phyloP scores from a whole-genome alignment of 2,888 invertebrate species.

The Eupithecia pulchellata region DNA sequence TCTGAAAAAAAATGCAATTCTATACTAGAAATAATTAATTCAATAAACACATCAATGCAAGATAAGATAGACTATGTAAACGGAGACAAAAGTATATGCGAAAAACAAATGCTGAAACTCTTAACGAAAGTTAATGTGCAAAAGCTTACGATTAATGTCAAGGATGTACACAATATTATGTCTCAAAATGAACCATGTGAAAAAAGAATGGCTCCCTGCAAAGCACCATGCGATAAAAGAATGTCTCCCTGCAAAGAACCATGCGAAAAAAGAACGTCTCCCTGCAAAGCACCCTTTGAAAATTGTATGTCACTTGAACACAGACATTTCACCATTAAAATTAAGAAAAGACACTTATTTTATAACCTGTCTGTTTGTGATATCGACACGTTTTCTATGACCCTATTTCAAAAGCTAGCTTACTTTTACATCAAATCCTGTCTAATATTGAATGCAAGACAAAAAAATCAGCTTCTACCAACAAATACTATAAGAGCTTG shows the following conservation, averaged over 20 bases:
- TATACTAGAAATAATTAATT: slow-evolving; percentile 20
- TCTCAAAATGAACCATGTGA: slow-evolving; percentile 1
- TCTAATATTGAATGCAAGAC: slow-evolving; percentile 6
- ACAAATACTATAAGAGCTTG: slow-evolving; percentile 46
- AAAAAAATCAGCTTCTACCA: slow-evolving; percentile 33
- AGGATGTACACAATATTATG: not conserved
- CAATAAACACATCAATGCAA: slow-evolving; percentile 17
- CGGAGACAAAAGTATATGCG: not conserved
- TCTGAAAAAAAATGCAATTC: slow-evolving; percentile 21
- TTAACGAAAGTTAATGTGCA: slow-evolving; percentile 18
- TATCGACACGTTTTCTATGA: slow-evolving; percentile 35
- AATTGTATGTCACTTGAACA: not conserved
- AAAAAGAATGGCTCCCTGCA: slow-evolving; percentile 7
- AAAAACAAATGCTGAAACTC: slow-evolving; percentile 19
- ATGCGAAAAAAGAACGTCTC: slow-evolving; percentile 5
- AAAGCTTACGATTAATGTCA: slow-evolving; percentile 25
- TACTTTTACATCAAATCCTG: slow-evolving; percentile 27
- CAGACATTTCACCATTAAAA: slow-evolving; percentile 31
- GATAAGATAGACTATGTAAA: not conserved
- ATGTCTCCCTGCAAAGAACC: not conserved
- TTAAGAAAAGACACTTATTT: slow-evolving; percentile 28
- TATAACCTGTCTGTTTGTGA: slow-evolving; percentile 41
- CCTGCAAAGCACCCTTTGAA: slow-evolving; percentile 13
- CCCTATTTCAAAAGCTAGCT: slow-evolving; percentile 35
- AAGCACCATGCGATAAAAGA: slow-evolving; percentile 6